Evolutionary conservation across 2,888 invertebrate genomes (phyloP), one percentile per base, ranked within the genome.

Genomic region (Drosophila anceps): DNA sequence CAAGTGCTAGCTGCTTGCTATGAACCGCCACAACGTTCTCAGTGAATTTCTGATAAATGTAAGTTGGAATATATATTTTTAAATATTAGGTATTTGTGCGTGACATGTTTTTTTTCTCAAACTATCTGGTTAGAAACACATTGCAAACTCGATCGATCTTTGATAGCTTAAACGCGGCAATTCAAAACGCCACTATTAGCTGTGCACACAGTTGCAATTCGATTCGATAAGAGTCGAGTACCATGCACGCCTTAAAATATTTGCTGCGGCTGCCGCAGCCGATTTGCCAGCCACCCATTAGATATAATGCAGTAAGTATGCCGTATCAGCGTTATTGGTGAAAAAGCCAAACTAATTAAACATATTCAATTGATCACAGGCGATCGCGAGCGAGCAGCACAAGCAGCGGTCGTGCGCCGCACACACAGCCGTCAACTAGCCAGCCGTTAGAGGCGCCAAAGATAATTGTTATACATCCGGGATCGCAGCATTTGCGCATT

Each of bases 391-490:
- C 84, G 8, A 84, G 84, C 69, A 84, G 84, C 64, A 84, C 88
- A 0, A 90, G 84, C 87, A 90, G 84, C 27, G 84, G 90, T 24
- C 87, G 84, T 12, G 51, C 60, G 18, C 55, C 71, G 29, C 58
- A 61, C 4, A 20, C 53, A 12, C 76, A 69, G 4, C 33, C 39
- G 15, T 39, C 57, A 0, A 62, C 7, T 13, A 20, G 54, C 43
- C 84, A 86, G 41, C 84, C 90, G 0, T 6, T 91, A 51, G 90
- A 88, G 84, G 95, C 97, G 0, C 96, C 96, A 86, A 96, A 96
- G 70, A 96, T 97, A 46, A 96, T 99, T 69, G 96, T 98, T n/a
- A 98, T 98, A 64, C 98, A 98, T 91, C 98, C 98, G 24, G 98
- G 98, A 9, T 98, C 98, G 0, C 94, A 96, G 54, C 96, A 97